Evolutionary conservation across 2,797 vertebrate species (phyloP).

Genomic region (Hippoglossus hippoglossus): DNA sequence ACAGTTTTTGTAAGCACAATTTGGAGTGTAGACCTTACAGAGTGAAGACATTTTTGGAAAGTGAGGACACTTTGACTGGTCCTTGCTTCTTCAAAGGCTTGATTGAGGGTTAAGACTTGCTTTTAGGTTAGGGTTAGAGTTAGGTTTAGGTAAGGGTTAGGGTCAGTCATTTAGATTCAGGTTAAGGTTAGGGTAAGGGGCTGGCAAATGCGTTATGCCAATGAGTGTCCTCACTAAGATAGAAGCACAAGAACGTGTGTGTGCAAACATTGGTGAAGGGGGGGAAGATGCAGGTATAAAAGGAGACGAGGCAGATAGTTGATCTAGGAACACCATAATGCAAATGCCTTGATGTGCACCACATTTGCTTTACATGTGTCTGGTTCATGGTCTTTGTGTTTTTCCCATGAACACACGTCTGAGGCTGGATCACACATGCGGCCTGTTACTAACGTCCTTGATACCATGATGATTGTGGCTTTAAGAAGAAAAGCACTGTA

Average conservation of each 20-base stretch:
- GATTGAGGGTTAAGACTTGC: too few species aligned
- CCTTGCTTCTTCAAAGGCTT: too few species aligned
- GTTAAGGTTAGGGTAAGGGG: too few species aligned
- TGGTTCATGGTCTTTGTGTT: constrained; percentile 6
- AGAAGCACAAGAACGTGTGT: constrained; percentile 50
- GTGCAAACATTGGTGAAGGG: constrained; percentile 10
- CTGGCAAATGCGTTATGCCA: too few species aligned
- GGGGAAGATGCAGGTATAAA: constrained; percentile 44
- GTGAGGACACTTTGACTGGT: too few species aligned
- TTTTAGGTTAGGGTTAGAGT: too few species aligned
- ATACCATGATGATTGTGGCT: background rate
- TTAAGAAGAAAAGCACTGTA: background rate
- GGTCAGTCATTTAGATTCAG: too few species aligned
- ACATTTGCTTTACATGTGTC: constrained; percentile 7
- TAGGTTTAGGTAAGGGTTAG: too few species aligned
- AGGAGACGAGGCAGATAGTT: constrained; percentile 37
- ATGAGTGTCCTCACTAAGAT: too few species aligned
- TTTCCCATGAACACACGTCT: constrained; percentile 19
- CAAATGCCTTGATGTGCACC: constrained; percentile 19
- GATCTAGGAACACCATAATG: constrained; percentile 29
- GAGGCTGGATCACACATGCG: background rate
- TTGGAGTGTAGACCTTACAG: too few species aligned
- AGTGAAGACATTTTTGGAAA: too few species aligned
- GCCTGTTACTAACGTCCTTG: background rate
- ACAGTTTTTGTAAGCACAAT: too few species aligned